Percentiles rank a stretch among this genome's conserved stretches.
Evolutionary conservation across 2,888 invertebrate genomes (phyloP).

Genomic region (Melanchra persicariae): DNA sequence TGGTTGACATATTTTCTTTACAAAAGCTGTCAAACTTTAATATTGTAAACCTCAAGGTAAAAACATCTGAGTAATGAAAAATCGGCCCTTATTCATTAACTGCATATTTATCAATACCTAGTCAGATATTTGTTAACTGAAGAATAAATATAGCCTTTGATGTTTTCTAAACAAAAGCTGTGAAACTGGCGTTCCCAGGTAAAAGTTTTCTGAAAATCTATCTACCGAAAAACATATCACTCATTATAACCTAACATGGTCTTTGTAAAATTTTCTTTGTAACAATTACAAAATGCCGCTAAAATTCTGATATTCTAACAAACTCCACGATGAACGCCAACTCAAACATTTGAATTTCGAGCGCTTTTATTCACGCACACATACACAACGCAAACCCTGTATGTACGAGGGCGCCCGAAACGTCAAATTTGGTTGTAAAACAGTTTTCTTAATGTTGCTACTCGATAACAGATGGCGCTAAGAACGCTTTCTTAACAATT

Average conservation of each 20-base stretch:
- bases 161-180: too few species aligned
- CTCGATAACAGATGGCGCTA: conserved; percentile 77
- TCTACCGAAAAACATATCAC: not conserved
- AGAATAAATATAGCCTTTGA: too few species aligned
- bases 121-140: too few species aligned
- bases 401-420: conserved; percentile 62
- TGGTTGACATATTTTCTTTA: too few species aligned
- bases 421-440: conserved; percentile 74
- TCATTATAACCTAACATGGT: not conserved
- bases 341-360: conserved; percentile 76
- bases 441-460: conserved; percentile 72
- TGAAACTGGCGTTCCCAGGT: too few species aligned
- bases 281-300: not conserved
- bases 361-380: conserved; percentile 81
- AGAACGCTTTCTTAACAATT: not conserved
- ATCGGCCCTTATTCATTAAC: too few species aligned
- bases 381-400: conserved; percentile 59
- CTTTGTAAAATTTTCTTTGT: too few species aligned
- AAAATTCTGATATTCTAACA: conserved; percentile 39
- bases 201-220: too few species aligned
- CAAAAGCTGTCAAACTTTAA: too few species aligned
- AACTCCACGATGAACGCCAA: conserved; percentile 19
- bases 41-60: too few species aligned
- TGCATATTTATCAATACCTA: too few species aligned
- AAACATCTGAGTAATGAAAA: too few species aligned